Conservation (phyloP, 1,140 invertebrate species). For the Oncopodura yosiiana region DNA sequence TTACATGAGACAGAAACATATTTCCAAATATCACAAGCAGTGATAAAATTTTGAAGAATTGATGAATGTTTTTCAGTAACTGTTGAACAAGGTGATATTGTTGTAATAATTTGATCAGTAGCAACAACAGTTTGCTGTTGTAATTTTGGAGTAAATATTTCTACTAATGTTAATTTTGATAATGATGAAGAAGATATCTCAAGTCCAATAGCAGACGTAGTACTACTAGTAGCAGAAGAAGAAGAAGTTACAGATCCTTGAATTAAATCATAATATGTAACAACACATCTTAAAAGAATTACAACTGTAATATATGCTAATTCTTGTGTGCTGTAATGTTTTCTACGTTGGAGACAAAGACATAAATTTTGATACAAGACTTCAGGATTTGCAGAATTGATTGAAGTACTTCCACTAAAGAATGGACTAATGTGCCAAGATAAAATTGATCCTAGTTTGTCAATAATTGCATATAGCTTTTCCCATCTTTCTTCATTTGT, state of each 20-base stretch:
- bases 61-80: constrained; percentile 13
- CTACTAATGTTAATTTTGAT: constrained; percentile 23
- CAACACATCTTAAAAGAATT: constrained; percentile 26
- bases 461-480: constrained; percentile 23
- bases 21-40: constrained; percentile 29
- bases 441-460: constrained; percentile 24
- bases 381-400: not conserved
- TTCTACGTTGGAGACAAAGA: constrained; percentile 1
- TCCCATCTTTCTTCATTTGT: constrained; percentile 17
- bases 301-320: constrained; percentile 27
- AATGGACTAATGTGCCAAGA: constrained; percentile 27
- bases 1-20: constrained; percentile 7
- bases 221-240: not conserved
- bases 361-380: constrained; percentile 12
- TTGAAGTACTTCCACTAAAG: constrained; percentile 7
- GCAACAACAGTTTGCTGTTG: constrained; percentile 1
- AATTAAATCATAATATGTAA: constrained; percentile 16
- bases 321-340: constrained; percentile 13
- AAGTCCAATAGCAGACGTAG: not conserved
- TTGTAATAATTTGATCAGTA: constrained; percentile 21
- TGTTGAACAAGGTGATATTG: constrained; percentile 16
- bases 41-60: constrained; percentile 21
- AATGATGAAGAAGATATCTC: no score
- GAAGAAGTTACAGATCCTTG: constrained; percentile 1
- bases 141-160: constrained; percentile 26